Evolutionary conservation across 1,140 invertebrate species (phyloP).

Genomic region (Aphis gossypii): DNA sequence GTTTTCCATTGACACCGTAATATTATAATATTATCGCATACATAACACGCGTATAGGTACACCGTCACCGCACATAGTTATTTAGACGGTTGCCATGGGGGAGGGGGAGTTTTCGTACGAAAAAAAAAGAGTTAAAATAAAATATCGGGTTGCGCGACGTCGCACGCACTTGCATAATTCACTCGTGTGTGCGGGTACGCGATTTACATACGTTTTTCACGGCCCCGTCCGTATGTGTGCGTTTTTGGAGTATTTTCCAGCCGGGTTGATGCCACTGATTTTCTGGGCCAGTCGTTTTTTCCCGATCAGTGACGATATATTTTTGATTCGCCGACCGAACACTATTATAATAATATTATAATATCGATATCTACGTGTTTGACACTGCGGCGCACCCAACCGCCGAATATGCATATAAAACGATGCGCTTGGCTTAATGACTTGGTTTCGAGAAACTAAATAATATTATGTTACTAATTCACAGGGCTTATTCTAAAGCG

Average conservation of each 20-base stretch:
- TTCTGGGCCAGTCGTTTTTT: not conserved
- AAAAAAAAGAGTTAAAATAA: not conserved
- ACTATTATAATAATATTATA: not conserved
- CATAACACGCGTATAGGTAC: not conserved
- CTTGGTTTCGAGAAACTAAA: not conserved
- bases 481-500: no score
- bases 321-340: not conserved
- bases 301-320: no score
- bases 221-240: no score
- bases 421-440: no score
- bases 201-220: no score
- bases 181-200: no score
- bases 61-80: not conserved
- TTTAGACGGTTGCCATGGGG: not conserved
- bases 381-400: no score
- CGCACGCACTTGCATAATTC: not conserved
- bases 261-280: not conserved
- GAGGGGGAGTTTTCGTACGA: not conserved
- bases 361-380: not conserved
- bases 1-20: not conserved
- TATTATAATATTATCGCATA: not conserved
- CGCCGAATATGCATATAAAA: no score
- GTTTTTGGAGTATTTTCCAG: not conserved
- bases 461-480: no score
- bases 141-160: not conserved